These are phyloP conservation scores for Aix galericulata DNA, from an alignment of 2,113 vertebrate species.

Conservation along the genomic window DNA sequence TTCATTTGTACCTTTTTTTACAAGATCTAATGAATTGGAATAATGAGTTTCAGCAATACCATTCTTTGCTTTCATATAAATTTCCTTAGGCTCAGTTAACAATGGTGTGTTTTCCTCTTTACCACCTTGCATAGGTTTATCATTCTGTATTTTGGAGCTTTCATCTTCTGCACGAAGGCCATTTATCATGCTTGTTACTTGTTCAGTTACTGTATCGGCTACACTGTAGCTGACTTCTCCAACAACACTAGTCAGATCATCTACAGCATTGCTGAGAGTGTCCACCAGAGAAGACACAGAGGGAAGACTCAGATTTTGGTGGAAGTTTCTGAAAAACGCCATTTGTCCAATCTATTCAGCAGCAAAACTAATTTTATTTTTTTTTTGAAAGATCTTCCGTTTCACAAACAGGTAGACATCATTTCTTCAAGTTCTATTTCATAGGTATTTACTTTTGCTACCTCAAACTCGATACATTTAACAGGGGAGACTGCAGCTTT, in stretches of 20 bases:
- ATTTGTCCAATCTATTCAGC: slow-evolving; percentile 72
- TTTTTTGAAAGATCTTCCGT: not conserved
- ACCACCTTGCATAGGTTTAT: not conserved
- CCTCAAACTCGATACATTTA: not conserved
- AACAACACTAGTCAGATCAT: slow-evolving; percentile 85
- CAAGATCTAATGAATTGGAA: not conserved
- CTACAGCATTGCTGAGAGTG: slow-evolving; percentile 87
- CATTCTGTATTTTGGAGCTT: not conserved
- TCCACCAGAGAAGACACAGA: slow-evolving; percentile 90
- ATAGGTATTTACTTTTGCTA: slow-evolving; percentile 22
- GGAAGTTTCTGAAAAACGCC: slow-evolving; percentile 94
- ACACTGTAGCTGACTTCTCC: slow-evolving; percentile 86
- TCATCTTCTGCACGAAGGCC: slow-evolving; percentile 82
- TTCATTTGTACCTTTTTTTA: not conserved
- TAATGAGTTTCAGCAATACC: not conserved
- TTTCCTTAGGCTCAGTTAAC: not conserved
- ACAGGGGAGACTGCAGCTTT: slow-evolving; percentile 2
- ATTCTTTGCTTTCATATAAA: not conserved
- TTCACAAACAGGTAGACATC: slow-evolving; percentile 36
- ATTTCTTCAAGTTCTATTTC: slow-evolving; percentile 1
- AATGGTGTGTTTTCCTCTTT: not conserved
- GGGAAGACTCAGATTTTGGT: slow-evolving; percentile 85
- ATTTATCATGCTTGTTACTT: slow-evolving; percentile 87
- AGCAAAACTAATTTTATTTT: not conserved
- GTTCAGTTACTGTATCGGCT: slow-evolving; percentile 90